These are phyloP conservation scores for Bombylius discolor DNA, from an alignment of 2,888 invertebrate species.

Conservation along the genomic window DNA sequence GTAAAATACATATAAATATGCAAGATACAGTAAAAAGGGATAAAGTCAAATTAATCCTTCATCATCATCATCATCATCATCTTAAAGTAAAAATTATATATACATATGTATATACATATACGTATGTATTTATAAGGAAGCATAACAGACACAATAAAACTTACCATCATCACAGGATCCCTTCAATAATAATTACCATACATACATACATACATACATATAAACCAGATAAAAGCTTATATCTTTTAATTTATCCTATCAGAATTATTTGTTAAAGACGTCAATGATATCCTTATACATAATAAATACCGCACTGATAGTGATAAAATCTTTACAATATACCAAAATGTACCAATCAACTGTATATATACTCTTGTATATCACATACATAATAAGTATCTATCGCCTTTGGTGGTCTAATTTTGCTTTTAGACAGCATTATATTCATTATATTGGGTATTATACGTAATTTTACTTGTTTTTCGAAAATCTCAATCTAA, in stretches of 20 bases:
- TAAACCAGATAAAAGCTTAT: too few relatives aligned
- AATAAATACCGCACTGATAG: too few relatives aligned
- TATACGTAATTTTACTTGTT: not conserved
- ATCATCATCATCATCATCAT: not conserved
- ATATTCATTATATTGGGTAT: not conserved
- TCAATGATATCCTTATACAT: too few relatives aligned
- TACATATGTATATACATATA: too few relatives aligned
- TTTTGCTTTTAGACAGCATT: not conserved
- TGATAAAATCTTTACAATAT: too few relatives aligned
- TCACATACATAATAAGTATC: not conserved
- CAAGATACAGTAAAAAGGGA: not conserved
- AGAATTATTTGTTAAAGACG: too few relatives aligned
- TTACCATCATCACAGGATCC: too few relatives aligned
- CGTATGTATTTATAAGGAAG: not conserved
- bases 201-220: too few relatives aligned
- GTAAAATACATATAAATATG: conserved; percentile 5
- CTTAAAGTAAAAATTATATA: not conserved
- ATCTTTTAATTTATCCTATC: too few relatives aligned
- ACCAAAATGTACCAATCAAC: too few relatives aligned
- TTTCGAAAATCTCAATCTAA: not conserved
- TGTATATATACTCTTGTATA: too few relatives aligned
- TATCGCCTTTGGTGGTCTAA: not conserved
- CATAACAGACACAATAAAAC: not conserved
- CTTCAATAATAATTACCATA: too few relatives aligned
- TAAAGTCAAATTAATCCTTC: conserved; percentile 8